Conservation (phyloP, 1,140 invertebrate genomes). For the Zaprionus vittiger region DNA sequence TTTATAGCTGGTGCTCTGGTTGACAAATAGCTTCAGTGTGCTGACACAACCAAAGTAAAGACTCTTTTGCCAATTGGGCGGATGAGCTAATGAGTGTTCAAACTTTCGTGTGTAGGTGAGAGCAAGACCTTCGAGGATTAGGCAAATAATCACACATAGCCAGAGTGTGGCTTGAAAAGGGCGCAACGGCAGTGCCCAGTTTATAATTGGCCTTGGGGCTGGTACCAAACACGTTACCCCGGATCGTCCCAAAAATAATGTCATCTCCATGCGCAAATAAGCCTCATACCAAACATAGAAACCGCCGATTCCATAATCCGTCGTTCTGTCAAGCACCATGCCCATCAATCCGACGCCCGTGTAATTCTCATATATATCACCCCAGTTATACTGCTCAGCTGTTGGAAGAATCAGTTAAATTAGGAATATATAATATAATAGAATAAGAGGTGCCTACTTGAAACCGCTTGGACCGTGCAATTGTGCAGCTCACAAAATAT, state of each 20-base stretch:
- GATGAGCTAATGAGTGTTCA: slow-evolving; percentile 17
- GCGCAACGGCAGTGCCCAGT: slow-evolving; percentile 66
- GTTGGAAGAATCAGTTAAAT: background rate
- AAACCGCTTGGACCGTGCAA: slow-evolving; percentile 67
- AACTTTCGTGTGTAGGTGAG: slow-evolving; percentile 49
- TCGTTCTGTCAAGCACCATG: slow-evolving; percentile 58
- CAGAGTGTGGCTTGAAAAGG: slow-evolving; percentile 70
- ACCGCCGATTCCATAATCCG: slow-evolving; percentile 60
- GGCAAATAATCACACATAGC: slow-evolving; percentile 57
- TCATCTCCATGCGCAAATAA: slow-evolving; percentile 62
- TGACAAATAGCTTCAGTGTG: slow-evolving; percentile 71
- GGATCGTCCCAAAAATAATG: slow-evolving; percentile 69
- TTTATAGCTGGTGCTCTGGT: slow-evolving; percentile 70
- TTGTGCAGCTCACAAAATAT: slow-evolving; percentile 68
- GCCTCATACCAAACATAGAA: slow-evolving; percentile 63
- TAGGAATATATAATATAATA: background rate
- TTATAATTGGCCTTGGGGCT: slow-evolving; percentile 53
- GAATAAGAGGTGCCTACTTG: slow-evolving; percentile 42
- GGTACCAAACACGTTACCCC: slow-evolving; percentile 76
- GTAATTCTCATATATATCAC: slow-evolving; percentile 58
- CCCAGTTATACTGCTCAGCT: slow-evolving; percentile 68
- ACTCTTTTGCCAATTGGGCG: slow-evolving; percentile 24
- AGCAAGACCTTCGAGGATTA: slow-evolving; percentile 55
- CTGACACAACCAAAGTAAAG: slow-evolving; percentile 62
- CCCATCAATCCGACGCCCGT: slow-evolving; percentile 63